Base-by-base conservation (phyloP, 2,888 invertebrate species). In the Clunio marinus region DNA sequence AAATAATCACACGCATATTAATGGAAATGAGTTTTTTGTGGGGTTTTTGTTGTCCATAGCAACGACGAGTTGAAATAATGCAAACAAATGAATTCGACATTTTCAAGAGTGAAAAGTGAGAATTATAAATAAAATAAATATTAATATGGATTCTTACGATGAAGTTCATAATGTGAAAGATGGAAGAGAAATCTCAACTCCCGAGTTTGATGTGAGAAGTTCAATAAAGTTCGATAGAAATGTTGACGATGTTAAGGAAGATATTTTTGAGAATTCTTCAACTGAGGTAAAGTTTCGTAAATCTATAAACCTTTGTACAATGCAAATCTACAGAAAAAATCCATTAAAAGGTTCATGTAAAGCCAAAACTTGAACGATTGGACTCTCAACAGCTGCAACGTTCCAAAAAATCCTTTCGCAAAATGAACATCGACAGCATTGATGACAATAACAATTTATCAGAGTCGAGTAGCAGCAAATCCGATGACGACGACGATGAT, bases 131-230 rank as follows among this genome's bases (percentile, higher is more conserved):
- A n/a, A 51, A 20, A 51, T 22, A 20, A 17, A 5, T 4, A 4
- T 51, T n/a, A 63, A 63, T 55, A 66, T 66, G 66, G 66, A 66
- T 55, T 66, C 66, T 15, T 66, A 66, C 10, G 66, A 66, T 32
- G 66, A 66, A 22, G 66, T 66, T 51, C 66, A 66, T 15, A 69
- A 70, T 35, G 63, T 58, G 10, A 45, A 58, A n/a, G 58, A 63
- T 25, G 60, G 24, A 1, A 24, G 58, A 59, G 27, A 55, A 4
- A 55, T 46, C 1, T 22, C 51, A 3, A 59, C 70, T 5, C 67
- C 69, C 7, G 69, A 69, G 5, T 58, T 68, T 17, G 69, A 68
- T 57, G 68, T 68, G 3, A 63, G 62, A 3, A 59, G 45, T 32
- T 59, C 62, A 2, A 57, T 69, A 13, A 57, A 57, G 59, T 69